phyloP scores from a whole-genome alignment of 2,797 vertebrate genomes.

The Apogon talboti region DNA sequence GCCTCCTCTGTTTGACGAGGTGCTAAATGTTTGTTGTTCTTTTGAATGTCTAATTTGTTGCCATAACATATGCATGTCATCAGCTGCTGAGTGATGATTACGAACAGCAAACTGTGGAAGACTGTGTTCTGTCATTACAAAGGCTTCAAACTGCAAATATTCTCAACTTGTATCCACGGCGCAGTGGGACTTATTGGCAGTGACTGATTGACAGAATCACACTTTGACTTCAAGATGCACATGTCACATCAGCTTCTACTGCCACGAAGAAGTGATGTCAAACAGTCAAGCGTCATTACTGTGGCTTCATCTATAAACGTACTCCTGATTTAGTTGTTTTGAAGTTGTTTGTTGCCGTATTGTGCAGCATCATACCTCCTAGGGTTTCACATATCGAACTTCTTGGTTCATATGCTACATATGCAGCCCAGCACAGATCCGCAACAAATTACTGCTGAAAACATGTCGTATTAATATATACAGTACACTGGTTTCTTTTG shows the following conservation, averaged over 20 bases:
- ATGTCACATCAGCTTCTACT: slow-evolving; percentile 21
- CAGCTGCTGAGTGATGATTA: slow-evolving; percentile 71
- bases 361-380: neutral
- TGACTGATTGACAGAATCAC: slow-evolving; percentile 54
- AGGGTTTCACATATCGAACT: neutral
- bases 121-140: slow-evolving; percentile 53
- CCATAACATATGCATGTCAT: slow-evolving; percentile 72
- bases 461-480: too few relatives aligned
- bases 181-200: slow-evolving; percentile 53
- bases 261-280: slow-evolving; percentile 20
- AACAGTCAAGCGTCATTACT: slow-evolving; percentile 40
- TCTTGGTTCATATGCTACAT: too few relatives aligned
- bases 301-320: slow-evolving; percentile 28
- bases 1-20: slow-evolving; percentile 76
- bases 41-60: slow-evolving; percentile 76
- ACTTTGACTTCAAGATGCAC: slow-evolving; percentile 26
- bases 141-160: slow-evolving; percentile 57
- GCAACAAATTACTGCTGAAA: too few relatives aligned
- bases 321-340: neutral
- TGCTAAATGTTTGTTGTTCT: slow-evolving; percentile 80
- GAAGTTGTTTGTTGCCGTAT: slow-evolving; percentile 16
- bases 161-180: slow-evolving; percentile 41
- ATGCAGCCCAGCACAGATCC: too few relatives aligned
- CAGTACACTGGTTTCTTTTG: too few relatives aligned
- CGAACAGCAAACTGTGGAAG: slow-evolving; percentile 47